A percentile compares a stretch with the other conserved stretches of the same genome.
Evolutionary conservation across 2,888 invertebrate genomes (phyloP).

Genomic region (Noctua comes): DNA sequence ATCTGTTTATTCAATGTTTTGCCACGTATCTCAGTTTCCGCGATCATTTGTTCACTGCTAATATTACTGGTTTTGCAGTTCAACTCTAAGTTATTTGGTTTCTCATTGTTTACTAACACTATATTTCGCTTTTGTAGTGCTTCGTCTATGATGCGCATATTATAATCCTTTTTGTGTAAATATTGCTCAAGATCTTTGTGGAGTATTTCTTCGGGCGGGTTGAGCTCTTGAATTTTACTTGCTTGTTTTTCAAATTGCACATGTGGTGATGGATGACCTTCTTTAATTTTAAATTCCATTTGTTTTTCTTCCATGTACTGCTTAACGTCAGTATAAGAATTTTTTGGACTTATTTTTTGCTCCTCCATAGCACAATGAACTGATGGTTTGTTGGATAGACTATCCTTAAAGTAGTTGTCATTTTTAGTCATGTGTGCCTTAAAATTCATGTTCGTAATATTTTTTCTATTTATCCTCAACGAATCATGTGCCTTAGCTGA

Average conservation of each 20-base stretch:
- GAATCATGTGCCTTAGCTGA: conserved; percentile 5
- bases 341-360: background rate
- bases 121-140: conserved; percentile 70
- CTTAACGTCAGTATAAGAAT: background rate
- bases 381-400: conserved; percentile 49
- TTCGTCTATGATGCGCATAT: conserved; percentile 64
- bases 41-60: conserved; percentile 11
- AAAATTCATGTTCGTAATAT: conserved; percentile 7
- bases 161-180: conserved; percentile 55
- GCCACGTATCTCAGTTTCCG: conserved; percentile 19
- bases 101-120: conserved; percentile 56
- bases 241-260: background rate
- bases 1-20: conserved; percentile 51
- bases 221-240: conserved; percentile 2
- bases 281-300: conserved; percentile 24
- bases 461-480: conserved; percentile 18
- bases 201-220: conserved; percentile 9
- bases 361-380: conserved; percentile 14
- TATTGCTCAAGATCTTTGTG: conserved; percentile 39
- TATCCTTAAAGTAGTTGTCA: conserved; percentile 52
- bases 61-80: conserved; percentile 21
- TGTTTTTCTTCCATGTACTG: background rate
- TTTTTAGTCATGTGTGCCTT: conserved; percentile 56
- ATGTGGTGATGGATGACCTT: conserved; percentile 3
- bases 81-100: conserved; percentile 18